Conservation (phyloP, 2,888 invertebrate genomes). For the Cosmorhoe ocellata region DNA sequence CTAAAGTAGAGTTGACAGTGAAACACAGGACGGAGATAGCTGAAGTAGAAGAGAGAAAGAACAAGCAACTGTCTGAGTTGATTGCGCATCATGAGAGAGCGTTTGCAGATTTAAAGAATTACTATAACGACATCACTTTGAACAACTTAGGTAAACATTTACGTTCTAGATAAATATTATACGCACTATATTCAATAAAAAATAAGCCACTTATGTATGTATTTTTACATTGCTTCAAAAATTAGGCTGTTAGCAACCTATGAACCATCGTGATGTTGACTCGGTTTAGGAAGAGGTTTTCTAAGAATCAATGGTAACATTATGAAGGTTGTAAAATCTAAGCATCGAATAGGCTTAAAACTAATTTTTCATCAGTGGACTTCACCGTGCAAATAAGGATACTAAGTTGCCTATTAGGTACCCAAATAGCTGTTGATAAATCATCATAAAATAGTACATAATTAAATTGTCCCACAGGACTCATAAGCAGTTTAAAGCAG, state of each 20-base stretch:
- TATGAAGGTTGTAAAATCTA: too few species aligned
- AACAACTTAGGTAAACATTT: conserved; percentile 89
- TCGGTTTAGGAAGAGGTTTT: too few species aligned
- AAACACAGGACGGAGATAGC: conserved; percentile 92
- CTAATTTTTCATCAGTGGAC: too few species aligned
- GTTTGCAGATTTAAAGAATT: conserved; percentile 95
- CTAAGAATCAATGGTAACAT: too few species aligned
- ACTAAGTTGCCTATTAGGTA: too few species aligned
- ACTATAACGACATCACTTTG: conserved; percentile 96
- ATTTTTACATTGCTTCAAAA: neutral
- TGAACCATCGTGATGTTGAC: too few species aligned
- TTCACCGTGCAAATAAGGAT: too few species aligned
- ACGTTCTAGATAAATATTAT: neutral
- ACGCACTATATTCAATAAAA: neutral
- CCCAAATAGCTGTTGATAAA: too few species aligned
- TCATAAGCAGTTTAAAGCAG: conserved; percentile 93
- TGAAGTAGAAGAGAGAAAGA: conserved; percentile 96
- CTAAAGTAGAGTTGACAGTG: conserved; percentile 87
- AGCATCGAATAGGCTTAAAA: too few species aligned
- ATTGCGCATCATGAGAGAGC: conserved; percentile 92
- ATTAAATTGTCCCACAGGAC: conserved; percentile 47
- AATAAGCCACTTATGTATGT: neutral
- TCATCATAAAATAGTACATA: neutral
- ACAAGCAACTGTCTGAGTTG: conserved; percentile 90
- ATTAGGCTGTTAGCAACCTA: too few species aligned